Base-by-base conservation (phyloP, 37 sponge, comb jelly and placozoan genomes). In the Aplysina aerophoba region DNA sequence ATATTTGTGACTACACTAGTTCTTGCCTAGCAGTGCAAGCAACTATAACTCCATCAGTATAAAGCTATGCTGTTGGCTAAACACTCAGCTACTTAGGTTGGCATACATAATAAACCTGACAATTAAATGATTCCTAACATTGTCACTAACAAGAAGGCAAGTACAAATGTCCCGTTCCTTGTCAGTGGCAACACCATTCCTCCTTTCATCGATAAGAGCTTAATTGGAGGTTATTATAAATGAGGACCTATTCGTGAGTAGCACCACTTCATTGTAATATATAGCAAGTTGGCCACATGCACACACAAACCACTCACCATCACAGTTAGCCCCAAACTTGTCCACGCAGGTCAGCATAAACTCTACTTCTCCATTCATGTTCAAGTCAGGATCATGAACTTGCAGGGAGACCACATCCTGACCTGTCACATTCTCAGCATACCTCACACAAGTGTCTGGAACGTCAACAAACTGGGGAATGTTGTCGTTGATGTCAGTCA, bases 401-500 rank as follows among this genome's bases (percentile, higher is more conserved):
- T 24, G 24, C n/a, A 75, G 20, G 20, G 33, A 19, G 53, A 41
- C 4, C 21, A 75, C 78, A 75, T 36, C 53, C 54, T 75, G 78
- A 11, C 37, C 78, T 5, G 38, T 24, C 16, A 75, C 39, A n/a
- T 36, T 36, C 25, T 75, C 78, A 75, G 78, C 44, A 75, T 40
- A 75, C 50, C 15, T n/a, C 44, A 75, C 54, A 75, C 78, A 75
- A 0, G 21, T 54, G 3, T 36, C 54, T 41, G 78, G 78, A 25
- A 53, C 53, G 28, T 62, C 11, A 2, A 62, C 4, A 36, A 75
- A 75, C 53, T 19, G 16, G 20, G 78, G 78, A 44, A 41, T 25
- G 40, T 75, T 75, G 54, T 75, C 78, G 37, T 75, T 75, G n/a
- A 75, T 36, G 78, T 75, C 78, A 14, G 37, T 36, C 78, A 75